Base-by-base conservation (phyloP, 2,113 vertebrate species). In the Uria aalge region DNA sequence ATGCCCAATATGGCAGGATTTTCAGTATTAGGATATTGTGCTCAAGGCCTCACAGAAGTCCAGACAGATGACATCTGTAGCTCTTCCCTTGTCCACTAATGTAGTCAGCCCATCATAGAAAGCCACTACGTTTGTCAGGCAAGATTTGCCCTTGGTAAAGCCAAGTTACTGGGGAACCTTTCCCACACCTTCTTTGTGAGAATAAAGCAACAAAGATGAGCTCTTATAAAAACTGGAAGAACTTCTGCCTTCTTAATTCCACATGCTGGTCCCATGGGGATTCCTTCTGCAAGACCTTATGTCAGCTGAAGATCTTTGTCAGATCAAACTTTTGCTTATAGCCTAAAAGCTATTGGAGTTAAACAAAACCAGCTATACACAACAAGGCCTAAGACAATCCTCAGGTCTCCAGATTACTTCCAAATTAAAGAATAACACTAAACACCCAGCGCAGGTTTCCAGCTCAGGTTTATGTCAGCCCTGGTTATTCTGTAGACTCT, bases 11-110 rank as follows among this genome's bases (percentile, higher is more conserved):
- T 5, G 17, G 23, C 22, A 83, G 55, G 26, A 62, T 41, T 56
- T 40, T 22, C 36, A 55, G 5, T 45, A 5, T 50, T 14, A 34
- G 38, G 59, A 15, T 21, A 32, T 24, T 0, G 0, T 36, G n/a
- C 12, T 45, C 69, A 55, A 81, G 43, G 20, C 40, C 29, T 81
- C 45, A 53, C 13, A 47, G 69, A 34, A 64, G 34, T 47, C 69
- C 16, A 56, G 59, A 64, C 1, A 85, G 17, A 34, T 14, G 15
- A 64, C 29, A 64, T 27, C 27, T 4, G 5, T 18, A n/a, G 18
- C 60, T 56, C n/a, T 75, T 48, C 18, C 23, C 52, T 57, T 15
- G 19, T 45, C 34, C 48, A 24, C 26, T 38, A 2, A 38, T 11
- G 23, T 27, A 56, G 45, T 72, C 40, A 38, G 18, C 59, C 22